These are phyloP conservation scores for Rhinophrynus dorsalis DNA, from an alignment of 2,797 vertebrate species.

Conservation along the genomic window DNA sequence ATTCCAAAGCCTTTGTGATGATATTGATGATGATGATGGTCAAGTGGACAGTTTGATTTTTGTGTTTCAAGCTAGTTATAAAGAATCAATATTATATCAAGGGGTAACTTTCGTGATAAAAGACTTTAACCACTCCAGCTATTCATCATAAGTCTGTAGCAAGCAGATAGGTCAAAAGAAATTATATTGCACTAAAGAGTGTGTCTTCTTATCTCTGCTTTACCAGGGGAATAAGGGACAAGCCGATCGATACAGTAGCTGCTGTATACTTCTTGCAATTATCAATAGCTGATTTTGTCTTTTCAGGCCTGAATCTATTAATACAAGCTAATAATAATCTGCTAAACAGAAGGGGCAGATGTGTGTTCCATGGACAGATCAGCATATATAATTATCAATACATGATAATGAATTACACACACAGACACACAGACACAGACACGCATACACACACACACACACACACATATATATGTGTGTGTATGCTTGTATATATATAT, in stretches of 20 bases:
- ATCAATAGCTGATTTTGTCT: constrained; percentile 99
- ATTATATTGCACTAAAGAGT: constrained; percentile 99
- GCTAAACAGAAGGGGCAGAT: constrained; percentile 66
- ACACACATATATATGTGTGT: neutral
- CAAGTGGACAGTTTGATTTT: constrained; percentile 99
- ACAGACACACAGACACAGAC: neutral
- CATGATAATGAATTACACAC: neutral
- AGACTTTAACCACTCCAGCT: constrained; percentile 95
- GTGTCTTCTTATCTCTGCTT: constrained; percentile 97
- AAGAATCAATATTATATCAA: constrained; percentile 99
- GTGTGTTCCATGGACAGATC: constrained; percentile 53
- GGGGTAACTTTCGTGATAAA: constrained; percentile 99
- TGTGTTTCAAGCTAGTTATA: constrained; percentile 98
- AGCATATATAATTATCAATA: neutral
- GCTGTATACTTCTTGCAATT: constrained; percentile 97
- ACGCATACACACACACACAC: neutral
- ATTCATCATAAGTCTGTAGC: constrained; percentile 99
- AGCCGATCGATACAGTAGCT: constrained; percentile 97
- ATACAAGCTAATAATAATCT: constrained; percentile 94
- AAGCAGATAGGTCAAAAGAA: constrained; percentile 99
- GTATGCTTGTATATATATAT: neutral
- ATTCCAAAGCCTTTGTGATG: constrained; percentile 95
- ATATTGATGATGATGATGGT: constrained; percentile 99
- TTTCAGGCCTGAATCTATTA: constrained; percentile 95
- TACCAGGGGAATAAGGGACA: constrained; percentile 97